Conservation (phyloP, 2,797 vertebrate genomes). For the Atherinosoma microstoma region DNA sequence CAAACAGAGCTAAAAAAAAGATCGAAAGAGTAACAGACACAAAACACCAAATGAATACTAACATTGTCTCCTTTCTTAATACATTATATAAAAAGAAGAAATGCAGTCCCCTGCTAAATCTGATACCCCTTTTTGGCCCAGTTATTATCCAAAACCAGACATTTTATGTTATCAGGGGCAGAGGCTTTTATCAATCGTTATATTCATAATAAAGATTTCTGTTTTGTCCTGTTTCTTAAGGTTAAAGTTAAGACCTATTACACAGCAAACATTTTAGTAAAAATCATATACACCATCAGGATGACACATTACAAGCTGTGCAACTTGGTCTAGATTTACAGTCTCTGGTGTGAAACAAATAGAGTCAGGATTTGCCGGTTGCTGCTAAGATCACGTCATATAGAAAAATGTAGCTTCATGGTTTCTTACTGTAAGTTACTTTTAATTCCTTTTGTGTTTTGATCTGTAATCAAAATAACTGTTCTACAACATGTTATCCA, state of each 20-base stretch:
- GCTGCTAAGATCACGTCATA: no score
- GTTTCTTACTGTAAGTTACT: no score
- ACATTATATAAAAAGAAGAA: not conserved
- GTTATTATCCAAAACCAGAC: no score
- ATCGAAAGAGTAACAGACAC: not conserved
- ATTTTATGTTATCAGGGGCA: not conserved
- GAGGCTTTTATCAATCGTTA: not conserved
- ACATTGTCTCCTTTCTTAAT: not conserved
- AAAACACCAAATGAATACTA: not conserved
- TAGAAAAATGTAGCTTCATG: no score
- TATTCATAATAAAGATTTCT: not conserved
- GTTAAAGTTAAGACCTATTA: not conserved
- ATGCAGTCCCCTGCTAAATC: not conserved
- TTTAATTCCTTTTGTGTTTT: no score
- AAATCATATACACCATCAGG: not conserved
- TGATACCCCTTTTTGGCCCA: no score
- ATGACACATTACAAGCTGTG: not conserved
- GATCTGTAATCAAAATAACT: no score
- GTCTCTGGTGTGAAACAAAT: no score
- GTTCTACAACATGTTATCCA: no score
- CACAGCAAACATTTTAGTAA: not conserved
- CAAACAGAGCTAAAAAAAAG: not conserved
- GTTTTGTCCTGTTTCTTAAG: no score
- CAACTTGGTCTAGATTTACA: no score
- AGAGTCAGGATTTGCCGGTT: no score